These are phyloP conservation scores for Phragmatobia fuliginosa DNA, from an alignment of 2,888 invertebrate genomes.

Conservation along the genomic window DNA sequence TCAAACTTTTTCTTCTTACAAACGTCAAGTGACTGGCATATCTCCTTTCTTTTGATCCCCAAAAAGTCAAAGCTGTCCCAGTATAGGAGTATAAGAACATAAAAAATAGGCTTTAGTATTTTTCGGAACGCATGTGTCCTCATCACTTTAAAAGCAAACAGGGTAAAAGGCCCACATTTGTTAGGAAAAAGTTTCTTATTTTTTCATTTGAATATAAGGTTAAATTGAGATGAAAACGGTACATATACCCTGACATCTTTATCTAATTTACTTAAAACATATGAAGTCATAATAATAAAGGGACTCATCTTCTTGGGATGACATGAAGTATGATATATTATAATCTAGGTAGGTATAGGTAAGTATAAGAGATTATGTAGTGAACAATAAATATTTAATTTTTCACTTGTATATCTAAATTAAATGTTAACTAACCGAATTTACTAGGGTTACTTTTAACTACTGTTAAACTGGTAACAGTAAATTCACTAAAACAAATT, in stretches of 20 bases:
- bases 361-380: background rate
- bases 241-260: constrained; percentile 13
- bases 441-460: too few relatives aligned
- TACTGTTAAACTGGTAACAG: too few relatives aligned
- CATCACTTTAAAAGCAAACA: constrained; percentile 34
- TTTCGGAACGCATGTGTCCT: constrained; percentile 20
- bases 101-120: constrained; percentile 17
- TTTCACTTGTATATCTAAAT: too few relatives aligned
- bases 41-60: background rate
- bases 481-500: too few relatives aligned
- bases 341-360: too few relatives aligned
- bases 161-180: constrained; percentile 17
- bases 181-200: constrained; percentile 16
- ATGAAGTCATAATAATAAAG: constrained; percentile 5
- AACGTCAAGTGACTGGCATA: constrained; percentile 4
- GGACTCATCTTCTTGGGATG: background rate
- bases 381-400: too few relatives aligned
- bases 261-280: constrained; percentile 14
- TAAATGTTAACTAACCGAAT: too few relatives aligned
- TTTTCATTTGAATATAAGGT: constrained; percentile 30
- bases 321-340: background rate
- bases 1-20: constrained; percentile 1
- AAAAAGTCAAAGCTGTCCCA: constrained; percentile 13
- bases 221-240: constrained; percentile 21
- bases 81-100: constrained; percentile 6